Evolutionary conservation across 2,797 vertebrate species (phyloP), one percentile per base, ranked within the genome.

Genomic region (Decapterus maruadsi): DNA sequence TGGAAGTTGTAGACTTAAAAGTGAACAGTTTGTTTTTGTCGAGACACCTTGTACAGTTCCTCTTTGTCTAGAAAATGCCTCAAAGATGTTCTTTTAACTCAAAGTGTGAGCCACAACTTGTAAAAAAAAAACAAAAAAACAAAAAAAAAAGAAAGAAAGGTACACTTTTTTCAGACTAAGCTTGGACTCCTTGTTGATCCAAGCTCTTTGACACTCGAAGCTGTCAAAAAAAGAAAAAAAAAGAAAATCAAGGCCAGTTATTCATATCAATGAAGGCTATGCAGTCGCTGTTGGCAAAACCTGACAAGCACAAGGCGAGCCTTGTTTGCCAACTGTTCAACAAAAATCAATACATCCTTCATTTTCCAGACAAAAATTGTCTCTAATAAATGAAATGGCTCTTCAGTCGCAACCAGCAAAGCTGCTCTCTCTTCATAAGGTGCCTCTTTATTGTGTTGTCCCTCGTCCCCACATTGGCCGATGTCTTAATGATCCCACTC

Each of bases 381-480:
- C 64, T 75, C 72, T 62, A 75, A 82, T 73, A 87, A 83, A 82
- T 40, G 1, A 84, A 85, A 87, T 55, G 69, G 77, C 80, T 92
- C 87, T 89, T 51, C 59, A 62, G 73, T 80, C 70, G 48, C 82
- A 84, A 91, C 89, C 89, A 92, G 90, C 85, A 88, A 92, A 90
- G 92, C 91, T 93, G 92, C 93, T 93, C 87, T 92, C 69, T 90
- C 80, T 89, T 90, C 84, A 88, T 86, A 88, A 84, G 91, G 93
- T 94, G 92, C 92, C 91, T 94, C 91, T 93, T 92, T 89, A 80
- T 88, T 80, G 89, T 92, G 85, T 89, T 88, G 92, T 92, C 81
- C 78, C 76, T 90, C 26, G 83, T 92, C 82, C 83, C 76, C 51
- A 74, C 69, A 75, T 85, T 72, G 87, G 86, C 87, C 69, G 74